Percentiles rank a stretch among this genome's conserved stretches.
Evolutionary conservation across 2,888 invertebrate species (phyloP).

Genomic region (Seira ritae): DNA sequence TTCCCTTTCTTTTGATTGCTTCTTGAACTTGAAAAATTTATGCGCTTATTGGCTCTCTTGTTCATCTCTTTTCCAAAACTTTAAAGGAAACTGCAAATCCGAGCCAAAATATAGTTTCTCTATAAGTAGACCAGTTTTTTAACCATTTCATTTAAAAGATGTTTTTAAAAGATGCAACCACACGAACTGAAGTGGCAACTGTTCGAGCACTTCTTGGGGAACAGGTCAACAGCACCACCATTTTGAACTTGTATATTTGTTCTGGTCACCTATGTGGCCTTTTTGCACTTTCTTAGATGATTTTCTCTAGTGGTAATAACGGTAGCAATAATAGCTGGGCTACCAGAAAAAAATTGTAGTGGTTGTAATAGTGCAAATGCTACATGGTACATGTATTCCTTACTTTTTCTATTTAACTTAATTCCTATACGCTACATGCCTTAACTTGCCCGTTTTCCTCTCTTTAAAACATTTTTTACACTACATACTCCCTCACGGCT

Average conservation of each 20-base stretch:
- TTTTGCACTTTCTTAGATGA: conserved; percentile 59
- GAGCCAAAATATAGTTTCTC: background rate
- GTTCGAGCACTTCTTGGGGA: conserved; percentile 37
- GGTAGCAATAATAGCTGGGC: conserved; percentile 16
- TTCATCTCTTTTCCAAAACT: background rate
- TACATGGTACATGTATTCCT: conserved; percentile 12
- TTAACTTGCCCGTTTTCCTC: background rate
- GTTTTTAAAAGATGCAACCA: conserved; percentile 1
- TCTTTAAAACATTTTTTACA: conserved; percentile 14
- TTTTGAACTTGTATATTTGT: conserved; percentile 65
- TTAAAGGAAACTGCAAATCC: background rate
- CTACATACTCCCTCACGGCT: conserved; percentile 23
- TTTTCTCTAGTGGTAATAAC: conserved; percentile 31
- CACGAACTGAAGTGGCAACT: conserved; percentile 19
- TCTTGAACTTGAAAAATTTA: conserved; percentile 16
- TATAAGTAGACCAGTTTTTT: background rate
- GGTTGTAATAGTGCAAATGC: conserved; percentile 22
- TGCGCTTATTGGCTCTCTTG: background rate
- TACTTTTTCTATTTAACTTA: background rate
- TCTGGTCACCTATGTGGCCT: conserved; percentile 67
- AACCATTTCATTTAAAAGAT: background rate
- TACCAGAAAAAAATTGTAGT: conserved; percentile 10
- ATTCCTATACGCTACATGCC: conserved; percentile 2
- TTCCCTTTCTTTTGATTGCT: background rate
- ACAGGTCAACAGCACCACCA: conserved; percentile 71